Conservation (phyloP, 2,888 invertebrate species). For the Sinohyriopsis cumingii region DNA sequence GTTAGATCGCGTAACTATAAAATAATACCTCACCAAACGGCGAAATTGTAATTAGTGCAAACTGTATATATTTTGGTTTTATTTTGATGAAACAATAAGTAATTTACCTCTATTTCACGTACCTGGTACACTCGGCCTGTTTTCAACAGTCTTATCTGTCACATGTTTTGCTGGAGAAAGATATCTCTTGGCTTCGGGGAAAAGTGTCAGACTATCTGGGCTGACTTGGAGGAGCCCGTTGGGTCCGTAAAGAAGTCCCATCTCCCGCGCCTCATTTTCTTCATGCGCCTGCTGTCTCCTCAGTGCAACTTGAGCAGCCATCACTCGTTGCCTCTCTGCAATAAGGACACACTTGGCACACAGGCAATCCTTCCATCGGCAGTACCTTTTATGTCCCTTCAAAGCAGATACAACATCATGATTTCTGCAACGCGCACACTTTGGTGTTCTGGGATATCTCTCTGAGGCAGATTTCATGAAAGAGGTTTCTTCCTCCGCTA, state of each 20-base stretch:
- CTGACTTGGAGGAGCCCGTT: slow-evolving; percentile 68
- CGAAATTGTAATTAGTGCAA: too few relatives aligned
- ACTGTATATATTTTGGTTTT: too few relatives aligned
- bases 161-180: too few relatives aligned
- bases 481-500: slow-evolving; percentile 12
- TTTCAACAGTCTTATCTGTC: too few relatives aligned
- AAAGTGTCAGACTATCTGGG: slow-evolving; percentile 47
- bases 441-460: slow-evolving; percentile 95
- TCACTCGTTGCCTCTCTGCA: slow-evolving; percentile 96
- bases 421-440: slow-evolving; percentile 96
- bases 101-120: too few relatives aligned
- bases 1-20: too few relatives aligned
- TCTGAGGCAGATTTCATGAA: slow-evolving; percentile 74
- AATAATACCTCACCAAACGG: too few relatives aligned
- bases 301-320: slow-evolving; percentile 98
- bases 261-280: slow-evolving; percentile 94
- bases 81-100: too few relatives aligned
- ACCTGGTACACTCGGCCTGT: too few relatives aligned
- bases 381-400: slow-evolving; percentile 87
- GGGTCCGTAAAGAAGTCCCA: slow-evolving; percentile 84
- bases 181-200: slow-evolving; percentile 22
- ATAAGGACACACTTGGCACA: slow-evolving; percentile 97
- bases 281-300: slow-evolving; percentile 97
- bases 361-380: slow-evolving; percentile 95
- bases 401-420: slow-evolving; percentile 97